Evolutionary conservation across 2,113 vertebrate species (phyloP), one percentile per base, ranked within the genome.

Genomic region (Alligator mississippiensis): DNA sequence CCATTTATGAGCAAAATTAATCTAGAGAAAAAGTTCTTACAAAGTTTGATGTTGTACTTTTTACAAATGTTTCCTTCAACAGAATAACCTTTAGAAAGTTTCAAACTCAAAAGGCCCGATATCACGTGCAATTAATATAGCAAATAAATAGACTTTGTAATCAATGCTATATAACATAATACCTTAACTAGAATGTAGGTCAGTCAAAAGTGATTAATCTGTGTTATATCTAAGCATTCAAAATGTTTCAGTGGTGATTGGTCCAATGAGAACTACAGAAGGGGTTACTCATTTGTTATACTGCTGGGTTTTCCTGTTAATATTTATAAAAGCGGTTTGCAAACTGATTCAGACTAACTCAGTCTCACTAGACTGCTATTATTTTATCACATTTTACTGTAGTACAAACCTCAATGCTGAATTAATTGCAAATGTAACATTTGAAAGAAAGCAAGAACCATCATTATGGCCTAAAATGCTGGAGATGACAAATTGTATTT

Each of bases 171-270:
- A 94, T 87, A 95, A 88, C 93, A 92, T 89, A 95, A 96, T 64
- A 77, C 80, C 90, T 94, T 92, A 82, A 62, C 80, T 58, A 82
- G 63, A 55, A 79, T 74, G 68, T 61, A 94, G 70, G 80, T 95
- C 76, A 93, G 92, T 96, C 93, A 94, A 87, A 87, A 30, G 80
- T 89, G 93, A 96, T 93, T 93, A 93, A 93, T 95, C 95, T 95
- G 80, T 89, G 87, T 93, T 90, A 77, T 91, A 88, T 89, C 90
- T 88, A 87, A 93, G 87, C 61, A 91, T 92, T 87, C 93, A 90
- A 93, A 93, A 85, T 64, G 88, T 88, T 93, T 85, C 84, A 89
- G 78, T 72, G 61, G 64, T 61, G 93, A 84, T 21, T 75, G 28
- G 16, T 12, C 25, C 28, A 81, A 92, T 28, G 77, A 89, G 80